Evolutionary conservation across 2,888 invertebrate species (phyloP).

Genomic region (Helleia helle): DNA sequence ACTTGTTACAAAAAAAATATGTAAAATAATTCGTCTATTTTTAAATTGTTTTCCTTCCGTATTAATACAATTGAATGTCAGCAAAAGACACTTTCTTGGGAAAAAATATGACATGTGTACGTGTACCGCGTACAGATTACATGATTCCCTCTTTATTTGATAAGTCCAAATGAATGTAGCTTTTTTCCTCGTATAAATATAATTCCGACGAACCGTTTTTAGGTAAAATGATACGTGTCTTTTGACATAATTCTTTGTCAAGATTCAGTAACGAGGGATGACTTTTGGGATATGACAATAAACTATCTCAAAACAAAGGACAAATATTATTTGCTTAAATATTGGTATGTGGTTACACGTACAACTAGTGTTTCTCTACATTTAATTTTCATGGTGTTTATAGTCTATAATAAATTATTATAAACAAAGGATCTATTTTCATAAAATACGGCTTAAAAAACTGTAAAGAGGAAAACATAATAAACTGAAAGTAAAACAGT

Average conservation of each 20-base stretch:
- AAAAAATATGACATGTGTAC: conserved; percentile 5
- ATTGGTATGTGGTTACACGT: no score
- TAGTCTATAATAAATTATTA: no score
- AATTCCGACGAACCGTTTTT: background rate
- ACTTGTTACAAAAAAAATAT: no score
- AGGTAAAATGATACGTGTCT: background rate
- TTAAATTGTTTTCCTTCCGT: no score
- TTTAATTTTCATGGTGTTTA: no score
- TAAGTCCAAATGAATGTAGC: background rate
- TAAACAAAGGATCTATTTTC: no score
- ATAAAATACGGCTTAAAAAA: no score
- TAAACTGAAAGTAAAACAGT: no score
- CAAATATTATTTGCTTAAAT: background rate
- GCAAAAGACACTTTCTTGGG: conserved; percentile 1
- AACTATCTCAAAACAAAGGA: background rate
- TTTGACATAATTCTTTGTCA: background rate
- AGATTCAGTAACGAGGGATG: conserved; percentile 1
- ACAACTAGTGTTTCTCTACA: no score
- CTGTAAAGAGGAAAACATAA: no score
- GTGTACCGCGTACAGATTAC: conserved; percentile 3
- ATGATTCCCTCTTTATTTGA: conserved; percentile 7
- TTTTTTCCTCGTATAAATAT: conserved; percentile 3
- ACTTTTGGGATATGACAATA: background rate
- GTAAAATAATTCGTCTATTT: no score
- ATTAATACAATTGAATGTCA: no score